Evolutionary conservation across 2,797 vertebrate species (phyloP).

Genomic region (Dendrocincla fuliginosa): DNA sequence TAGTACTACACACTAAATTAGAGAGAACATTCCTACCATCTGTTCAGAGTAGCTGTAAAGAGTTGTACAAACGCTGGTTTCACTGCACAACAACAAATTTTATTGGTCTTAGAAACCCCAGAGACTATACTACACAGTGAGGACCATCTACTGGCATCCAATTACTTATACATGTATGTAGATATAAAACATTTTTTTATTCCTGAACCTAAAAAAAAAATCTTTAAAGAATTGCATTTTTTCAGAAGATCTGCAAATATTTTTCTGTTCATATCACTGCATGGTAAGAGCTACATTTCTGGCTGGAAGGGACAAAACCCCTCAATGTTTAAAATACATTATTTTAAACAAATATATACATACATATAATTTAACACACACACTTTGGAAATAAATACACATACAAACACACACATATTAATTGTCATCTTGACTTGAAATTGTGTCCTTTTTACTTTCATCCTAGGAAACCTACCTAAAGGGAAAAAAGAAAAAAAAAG

Average conservation of each 20-base stretch:
- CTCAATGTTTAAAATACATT: neutral
- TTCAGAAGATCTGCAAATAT: neutral
- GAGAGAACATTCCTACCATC: constrained; percentile 45
- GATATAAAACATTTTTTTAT: neutral
- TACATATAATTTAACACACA: neutral
- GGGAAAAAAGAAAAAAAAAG: neutral
- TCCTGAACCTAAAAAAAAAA: neutral
- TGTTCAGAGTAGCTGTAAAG: constrained; percentile 45
- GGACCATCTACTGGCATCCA: constrained; percentile 52
- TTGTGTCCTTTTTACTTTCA: neutral
- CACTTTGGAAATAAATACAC: neutral
- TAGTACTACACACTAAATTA: constrained; percentile 49
- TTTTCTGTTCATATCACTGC: neutral
- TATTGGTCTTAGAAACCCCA: constrained; percentile 3
- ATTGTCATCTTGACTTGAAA: neutral
- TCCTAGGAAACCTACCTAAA: neutral
- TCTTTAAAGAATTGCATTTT: neutral
- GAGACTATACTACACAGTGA: constrained; percentile 35
- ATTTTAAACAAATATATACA: neutral
- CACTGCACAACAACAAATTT: constrained; percentile 24
- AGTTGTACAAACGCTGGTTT: neutral
- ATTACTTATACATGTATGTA: neutral
- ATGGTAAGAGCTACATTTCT: neutral
- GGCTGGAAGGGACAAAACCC: rapidly evolving
- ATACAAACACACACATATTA: neutral